Conservation (phyloP, 2,113 vertebrate genomes). For the Nyctibius bracteatus region DNA sequence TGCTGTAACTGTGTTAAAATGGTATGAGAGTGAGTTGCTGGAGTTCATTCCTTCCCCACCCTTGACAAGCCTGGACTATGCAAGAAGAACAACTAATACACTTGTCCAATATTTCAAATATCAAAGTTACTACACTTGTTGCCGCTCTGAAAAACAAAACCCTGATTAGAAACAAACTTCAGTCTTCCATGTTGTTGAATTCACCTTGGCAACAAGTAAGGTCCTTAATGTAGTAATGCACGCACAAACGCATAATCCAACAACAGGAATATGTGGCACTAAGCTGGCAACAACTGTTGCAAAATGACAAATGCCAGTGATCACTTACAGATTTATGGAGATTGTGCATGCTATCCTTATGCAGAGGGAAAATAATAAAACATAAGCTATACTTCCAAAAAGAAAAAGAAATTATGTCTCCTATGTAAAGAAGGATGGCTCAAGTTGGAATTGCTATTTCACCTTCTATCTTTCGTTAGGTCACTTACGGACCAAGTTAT, state of each 20-base stretch:
- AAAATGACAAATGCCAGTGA: neutral
- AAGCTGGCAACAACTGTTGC: neutral
- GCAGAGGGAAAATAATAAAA: neutral
- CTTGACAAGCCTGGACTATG: neutral
- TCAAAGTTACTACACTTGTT: neutral
- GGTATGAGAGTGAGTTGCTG: neutral
- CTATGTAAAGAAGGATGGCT: neutral
- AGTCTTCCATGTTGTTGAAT: neutral
- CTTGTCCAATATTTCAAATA: neutral
- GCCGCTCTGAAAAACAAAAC: neutral
- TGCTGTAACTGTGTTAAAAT: neutral
- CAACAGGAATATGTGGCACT: accelerated
- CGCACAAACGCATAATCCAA: neutral
- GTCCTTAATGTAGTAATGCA: neutral
- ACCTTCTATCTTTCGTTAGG: neutral
- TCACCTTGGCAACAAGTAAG: neutral
- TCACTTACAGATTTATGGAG: neutral
- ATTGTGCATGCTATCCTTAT: neutral
- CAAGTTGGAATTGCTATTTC: neutral
- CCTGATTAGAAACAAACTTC: neutral
- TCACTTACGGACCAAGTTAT: neutral
- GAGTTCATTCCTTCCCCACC: neutral
- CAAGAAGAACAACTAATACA: neutral
- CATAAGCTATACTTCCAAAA: neutral
- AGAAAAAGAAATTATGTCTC: neutral